Base-by-base conservation (phyloP, 2,888 invertebrate species). In the Kuschelorhynchus macadamiae region DNA sequence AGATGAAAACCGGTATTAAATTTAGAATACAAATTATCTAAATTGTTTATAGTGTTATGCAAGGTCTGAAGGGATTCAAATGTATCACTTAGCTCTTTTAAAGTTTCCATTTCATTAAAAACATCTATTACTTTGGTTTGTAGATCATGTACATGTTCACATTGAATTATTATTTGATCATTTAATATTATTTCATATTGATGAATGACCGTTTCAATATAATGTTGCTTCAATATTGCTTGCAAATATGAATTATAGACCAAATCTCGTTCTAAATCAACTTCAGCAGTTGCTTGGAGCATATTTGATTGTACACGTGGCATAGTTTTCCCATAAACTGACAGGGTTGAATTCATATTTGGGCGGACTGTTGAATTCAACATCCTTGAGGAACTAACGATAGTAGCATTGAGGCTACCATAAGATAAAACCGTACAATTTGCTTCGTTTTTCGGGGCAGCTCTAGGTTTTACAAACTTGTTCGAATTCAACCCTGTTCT, bases 201-300 rank as follows among this genome's bases (percentile, higher is more conserved):
- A 42, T 61, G 21, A 18, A 60, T 44, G 2, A 49, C 14, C 12
- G 60, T 56, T 36, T 55, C 33, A 9, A 55, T 46, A 14, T 72
- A 61, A 30, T 71, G 53, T 57, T 71, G 39, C 14, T 70, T 70
- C 39, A 72, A 39, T 41, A 74, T 17, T 9, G 72, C 67, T 44
- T 71, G 72, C n/a, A 74, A 39, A 39, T 74, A 73, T n/a, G 67
- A 67, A 46, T 60, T 70, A 44, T 72, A 69, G 0, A 67, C 63
- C n/a, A 73, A 53, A 65, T 73, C 73, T 39, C 67, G 67, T 46
- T 71, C 66, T 39, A 69, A 39, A 7, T 65, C 69, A 9, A 42
- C 11, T 36, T 63, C 49, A 21, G 9, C 2, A 11, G 39, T 3
- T 4, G 63, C n/a, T 11, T 44, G 42, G 12, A 5, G 12, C 18